phyloP scores from a whole-genome alignment of 2,797 vertebrate species.

The Molossus alvarezi region DNA sequence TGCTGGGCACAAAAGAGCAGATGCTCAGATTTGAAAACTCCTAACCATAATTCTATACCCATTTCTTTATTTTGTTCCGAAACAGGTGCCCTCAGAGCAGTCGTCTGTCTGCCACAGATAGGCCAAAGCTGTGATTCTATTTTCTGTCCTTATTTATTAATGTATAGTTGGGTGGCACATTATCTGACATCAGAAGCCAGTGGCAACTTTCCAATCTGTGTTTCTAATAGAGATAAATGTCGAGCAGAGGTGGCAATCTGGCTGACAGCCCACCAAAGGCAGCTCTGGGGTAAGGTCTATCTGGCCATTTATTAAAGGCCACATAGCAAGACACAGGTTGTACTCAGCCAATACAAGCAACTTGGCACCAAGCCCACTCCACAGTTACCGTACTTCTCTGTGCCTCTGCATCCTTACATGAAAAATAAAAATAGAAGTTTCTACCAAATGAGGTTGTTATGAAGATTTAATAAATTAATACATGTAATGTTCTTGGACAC shows the following conservation, averaged over 20 bases:
- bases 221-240: constrained; percentile 80
- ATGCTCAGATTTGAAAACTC: neutral
- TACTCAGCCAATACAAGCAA: neutral
- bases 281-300: neutral
- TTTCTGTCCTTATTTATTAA: constrained; percentile 78
- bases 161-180: constrained; percentile 46
- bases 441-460: neutral
- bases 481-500: neutral
- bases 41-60: neutral
- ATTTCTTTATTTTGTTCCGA: constrained; percentile 45
- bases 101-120: constrained; percentile 19
- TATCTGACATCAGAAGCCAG: constrained; percentile 78
- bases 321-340: neutral
- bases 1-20: neutral
- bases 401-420: neutral
- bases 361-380: neutral
- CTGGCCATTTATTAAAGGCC: constrained; percentile 52
- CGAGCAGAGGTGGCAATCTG: constrained; percentile 44
- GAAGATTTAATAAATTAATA: neutral
- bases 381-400: neutral
- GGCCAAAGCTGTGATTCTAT: constrained; percentile 53
- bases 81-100: neutral
- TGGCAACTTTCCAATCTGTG: constrained; percentile 77
- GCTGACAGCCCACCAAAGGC: constrained; percentile 58
- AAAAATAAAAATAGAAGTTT: neutral